A percentile compares a stretch with the other conserved stretches of the same genome.
Conservation (phyloP, 2,113 vertebrate species). For the Herpetotheres cachinnans region DNA sequence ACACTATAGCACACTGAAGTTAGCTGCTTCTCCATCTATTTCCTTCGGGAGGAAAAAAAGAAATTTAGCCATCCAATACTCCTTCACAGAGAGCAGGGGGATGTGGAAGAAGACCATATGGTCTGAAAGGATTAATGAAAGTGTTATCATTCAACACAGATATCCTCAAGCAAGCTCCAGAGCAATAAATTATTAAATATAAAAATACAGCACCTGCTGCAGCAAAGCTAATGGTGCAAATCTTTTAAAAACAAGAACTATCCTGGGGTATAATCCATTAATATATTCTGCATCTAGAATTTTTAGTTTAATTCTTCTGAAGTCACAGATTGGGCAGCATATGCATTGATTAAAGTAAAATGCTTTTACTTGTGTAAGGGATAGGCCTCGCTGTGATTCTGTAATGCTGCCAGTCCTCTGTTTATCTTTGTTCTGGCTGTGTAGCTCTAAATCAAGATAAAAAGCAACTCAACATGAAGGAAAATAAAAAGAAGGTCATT, state of each 20-base stretch:
- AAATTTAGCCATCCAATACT: neutral
- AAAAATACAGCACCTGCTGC: constrained; percentile 47
- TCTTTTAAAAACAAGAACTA: constrained; percentile 38
- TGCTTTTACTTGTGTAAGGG: constrained; percentile 48
- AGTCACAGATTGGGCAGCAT: constrained; percentile 43
- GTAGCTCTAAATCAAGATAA: constrained; percentile 78
- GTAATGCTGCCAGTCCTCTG: constrained; percentile 46
- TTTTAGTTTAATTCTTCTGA: constrained; percentile 51
- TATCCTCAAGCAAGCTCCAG: constrained; percentile 32
- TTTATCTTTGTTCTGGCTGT: constrained; percentile 75
- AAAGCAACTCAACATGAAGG: constrained; percentile 74
- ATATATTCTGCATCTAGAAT: neutral
- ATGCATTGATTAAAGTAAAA: constrained; percentile 52
- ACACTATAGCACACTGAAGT: neutral
- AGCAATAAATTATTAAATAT: constrained; percentile 64
- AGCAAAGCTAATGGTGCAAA: constrained; percentile 51
- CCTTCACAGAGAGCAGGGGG: neutral
- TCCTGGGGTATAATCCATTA: constrained; percentile 29
- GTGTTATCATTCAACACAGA: constrained; percentile 28
- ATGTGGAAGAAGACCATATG: constrained; percentile 24
- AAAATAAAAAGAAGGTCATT: constrained; percentile 80
- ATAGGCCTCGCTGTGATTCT: constrained; percentile 26
- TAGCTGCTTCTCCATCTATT: neutral
- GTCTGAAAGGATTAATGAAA: constrained; percentile 54
- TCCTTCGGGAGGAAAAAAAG: neutral